phyloP scores from a whole-genome alignment of 2,888 invertebrate species.

The Charanyca ferruginea region DNA sequence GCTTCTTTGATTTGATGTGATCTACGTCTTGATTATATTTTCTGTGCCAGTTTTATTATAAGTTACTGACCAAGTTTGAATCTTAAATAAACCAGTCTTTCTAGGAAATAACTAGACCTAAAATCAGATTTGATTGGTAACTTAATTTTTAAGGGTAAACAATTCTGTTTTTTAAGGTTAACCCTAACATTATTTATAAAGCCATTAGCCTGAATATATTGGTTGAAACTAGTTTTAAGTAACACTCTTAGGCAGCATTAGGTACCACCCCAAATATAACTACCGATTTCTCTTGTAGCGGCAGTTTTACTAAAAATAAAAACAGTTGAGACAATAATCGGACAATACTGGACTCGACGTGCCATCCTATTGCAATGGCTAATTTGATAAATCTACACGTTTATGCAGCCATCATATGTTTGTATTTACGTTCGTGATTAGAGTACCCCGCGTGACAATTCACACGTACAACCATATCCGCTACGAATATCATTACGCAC shows the following conservation, averaged over 20 bases:
- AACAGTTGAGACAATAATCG: background rate
- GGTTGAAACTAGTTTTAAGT: background rate
- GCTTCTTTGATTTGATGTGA: constrained; percentile 12
- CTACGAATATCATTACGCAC: constrained; percentile 49
- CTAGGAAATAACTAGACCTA: background rate
- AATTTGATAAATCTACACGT: constrained; percentile 41
- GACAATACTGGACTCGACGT: background rate
- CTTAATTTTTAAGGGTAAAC: background rate
- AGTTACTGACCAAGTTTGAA: background rate
- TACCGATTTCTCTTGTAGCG: background rate
- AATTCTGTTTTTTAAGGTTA: background rate
- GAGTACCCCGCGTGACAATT: constrained; percentile 13
- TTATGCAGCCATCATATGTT: constrained; percentile 42
- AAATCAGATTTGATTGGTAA: background rate
- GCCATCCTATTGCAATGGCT: constrained; percentile 26
- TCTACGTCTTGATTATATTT: background rate
- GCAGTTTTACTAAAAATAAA: background rate
- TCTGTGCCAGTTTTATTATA: constrained; percentile 1
- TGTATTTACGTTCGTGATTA: constrained; percentile 45
- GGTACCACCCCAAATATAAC: background rate
- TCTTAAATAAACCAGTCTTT: background rate
- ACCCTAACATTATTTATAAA: too few species aligned
- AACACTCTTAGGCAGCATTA: background rate
- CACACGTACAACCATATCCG: constrained; percentile 19
- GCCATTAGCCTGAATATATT: background rate